Evolutionary conservation across 2,888 invertebrate species (phyloP).

Genomic region (Epistrophella euchroma): DNA sequence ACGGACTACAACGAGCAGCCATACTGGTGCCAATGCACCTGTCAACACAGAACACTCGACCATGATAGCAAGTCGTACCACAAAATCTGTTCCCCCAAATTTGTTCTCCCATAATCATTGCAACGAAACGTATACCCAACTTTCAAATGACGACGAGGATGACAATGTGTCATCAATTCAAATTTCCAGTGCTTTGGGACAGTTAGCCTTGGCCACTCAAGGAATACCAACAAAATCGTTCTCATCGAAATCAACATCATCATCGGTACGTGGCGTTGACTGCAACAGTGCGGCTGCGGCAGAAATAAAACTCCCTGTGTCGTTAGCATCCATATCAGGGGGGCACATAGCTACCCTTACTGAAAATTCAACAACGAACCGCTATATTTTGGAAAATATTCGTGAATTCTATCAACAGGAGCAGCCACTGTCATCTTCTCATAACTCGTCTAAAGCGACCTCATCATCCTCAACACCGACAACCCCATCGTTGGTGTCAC

Average conservation of each 20-base stretch:
- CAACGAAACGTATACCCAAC: conserved; percentile 17
- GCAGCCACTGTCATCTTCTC: conserved; percentile 79
- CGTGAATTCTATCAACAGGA: conserved; percentile 82
- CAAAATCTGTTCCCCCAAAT: conserved; percentile 42
- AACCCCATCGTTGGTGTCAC: conserved; percentile 81
- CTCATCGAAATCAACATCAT: conserved; percentile 64
- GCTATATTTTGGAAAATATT: conserved; percentile 81
- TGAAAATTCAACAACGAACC: conserved; percentile 77
- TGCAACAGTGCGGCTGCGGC: neutral
- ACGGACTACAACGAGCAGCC: conserved; percentile 43
- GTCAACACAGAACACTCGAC: conserved; percentile 49
- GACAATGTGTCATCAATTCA: conserved; percentile 61
- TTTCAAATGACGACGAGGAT: conserved; percentile 34
- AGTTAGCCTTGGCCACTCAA: conserved; percentile 58
- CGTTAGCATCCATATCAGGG: conserved; percentile 46
- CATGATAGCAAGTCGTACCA: conserved; percentile 43
- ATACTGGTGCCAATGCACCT: conserved; percentile 40
- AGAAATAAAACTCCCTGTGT: conserved; percentile 52
- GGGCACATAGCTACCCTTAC: conserved; percentile 47
- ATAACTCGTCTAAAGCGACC: conserved; percentile 78
- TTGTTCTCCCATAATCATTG: conserved; percentile 43
- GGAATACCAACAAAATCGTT: conserved; percentile 64
- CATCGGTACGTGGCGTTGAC: conserved; percentile 52
- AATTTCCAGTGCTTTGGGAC: conserved; percentile 53
- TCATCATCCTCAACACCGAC: conserved; percentile 80